Base-by-base conservation (phyloP, 2,797 vertebrate genomes). In the Chloroceryle inda region DNA sequence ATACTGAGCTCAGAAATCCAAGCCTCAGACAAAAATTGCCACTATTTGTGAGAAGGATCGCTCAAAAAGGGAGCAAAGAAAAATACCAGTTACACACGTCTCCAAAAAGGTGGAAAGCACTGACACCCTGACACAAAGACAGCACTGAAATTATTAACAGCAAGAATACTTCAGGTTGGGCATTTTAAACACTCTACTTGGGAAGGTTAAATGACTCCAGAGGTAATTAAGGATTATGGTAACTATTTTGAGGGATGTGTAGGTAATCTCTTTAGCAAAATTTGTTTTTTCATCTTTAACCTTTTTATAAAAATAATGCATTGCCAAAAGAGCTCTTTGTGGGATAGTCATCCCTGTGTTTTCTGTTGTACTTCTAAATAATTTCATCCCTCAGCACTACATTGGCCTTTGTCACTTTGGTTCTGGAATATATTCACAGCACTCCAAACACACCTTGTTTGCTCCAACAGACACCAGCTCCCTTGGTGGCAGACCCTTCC, bases 321-420 rank as follows among this genome's bases (percentile, higher is more conserved):
- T 6, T 56, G 47, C 11, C 61, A 61, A 47, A 53, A 29, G 22
- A 80, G 52, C 5, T 49, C 40, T 72, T 9, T 13, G 23, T 16
- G 74, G n/a, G 42, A 64, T 0, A 72, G 45, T 20, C 23, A 78
- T 26, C 22, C 31, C 23, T 2, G 0, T 10, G 33, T 64, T 58
- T 88, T 44, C 56, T 78, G 85, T 31, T 45, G 19, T 37, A 31
- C 42, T 76, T 87, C n/a, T 50, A 8, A 80, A 61, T 6, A 49
- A 59, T 16, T 75, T 47, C 49, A 91, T 35, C 22, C 58, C 55
- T 38, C 3, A 1, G 24, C 50, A 26, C 20, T 58, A 77, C 31
- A 29, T 2, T 2, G 1, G 4, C 17, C 69, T 82, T 82, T 0
- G 0, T 33, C 21, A 18, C 37, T 35, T 44, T 15, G 29, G 15